phyloP scores from a whole-genome alignment of 2,797 vertebrate species.

The Phrynocephalus guinanensis region DNA sequence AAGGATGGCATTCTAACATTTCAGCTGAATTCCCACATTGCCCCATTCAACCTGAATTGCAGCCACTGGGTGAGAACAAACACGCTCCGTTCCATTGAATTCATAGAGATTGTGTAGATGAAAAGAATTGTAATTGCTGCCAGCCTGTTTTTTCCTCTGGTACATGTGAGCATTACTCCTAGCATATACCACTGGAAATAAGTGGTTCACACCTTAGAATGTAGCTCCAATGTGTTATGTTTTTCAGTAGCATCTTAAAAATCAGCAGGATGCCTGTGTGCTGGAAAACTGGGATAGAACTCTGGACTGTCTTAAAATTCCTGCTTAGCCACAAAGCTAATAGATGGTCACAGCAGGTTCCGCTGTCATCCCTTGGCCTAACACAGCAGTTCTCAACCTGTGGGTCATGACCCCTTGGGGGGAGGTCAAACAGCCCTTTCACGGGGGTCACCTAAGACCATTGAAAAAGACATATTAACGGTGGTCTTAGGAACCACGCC shows the following conservation, averaged over 20 bases:
- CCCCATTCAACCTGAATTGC: conserved; percentile 44
- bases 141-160: conserved; percentile 1
- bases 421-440: too few relatives aligned
- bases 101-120: not conserved
- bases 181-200: not conserved
- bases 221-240: too few relatives aligned
- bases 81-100: not conserved
- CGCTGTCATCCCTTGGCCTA: too few relatives aligned
- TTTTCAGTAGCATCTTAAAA: not conserved
- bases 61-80: not conserved
- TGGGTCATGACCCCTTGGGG: too few relatives aligned
- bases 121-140: not conserved
- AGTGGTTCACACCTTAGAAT: not conserved
- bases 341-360: too few relatives aligned
- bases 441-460: too few relatives aligned
- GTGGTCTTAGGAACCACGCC: too few relatives aligned
- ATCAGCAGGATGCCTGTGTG: not conserved
- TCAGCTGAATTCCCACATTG: conserved; percentile 38
- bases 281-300: not conserved
- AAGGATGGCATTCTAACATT: conserved; percentile 48
- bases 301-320: too few relatives aligned
- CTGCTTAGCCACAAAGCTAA: not conserved
- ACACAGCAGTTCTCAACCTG: too few relatives aligned
- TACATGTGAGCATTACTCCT: conserved; percentile 31
- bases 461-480: too few relatives aligned